phyloP scores from a whole-genome alignment of 2,113 vertebrate species.

The Macquaria ambigua region DNA sequence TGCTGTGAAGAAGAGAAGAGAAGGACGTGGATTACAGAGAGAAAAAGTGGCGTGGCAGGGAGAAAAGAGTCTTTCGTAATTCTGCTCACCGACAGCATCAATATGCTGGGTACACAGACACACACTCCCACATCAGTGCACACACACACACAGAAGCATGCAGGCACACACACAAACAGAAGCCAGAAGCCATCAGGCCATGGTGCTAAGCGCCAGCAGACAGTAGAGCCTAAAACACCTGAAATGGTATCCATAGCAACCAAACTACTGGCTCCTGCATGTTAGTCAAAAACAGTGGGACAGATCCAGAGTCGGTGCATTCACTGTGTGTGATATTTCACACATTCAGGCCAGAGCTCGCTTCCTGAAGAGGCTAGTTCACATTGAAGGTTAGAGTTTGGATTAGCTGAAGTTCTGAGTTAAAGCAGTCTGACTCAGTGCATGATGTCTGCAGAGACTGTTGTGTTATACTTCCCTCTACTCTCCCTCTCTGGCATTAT shows the following conservation, averaged over 20 bases:
- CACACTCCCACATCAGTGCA: conserved; percentile 6
- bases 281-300: conserved; percentile 28
- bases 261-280: conserved; percentile 43
- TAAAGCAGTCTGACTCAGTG: background rate
- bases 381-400: background rate
- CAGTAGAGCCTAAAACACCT: conserved; percentile 64
- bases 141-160: background rate
- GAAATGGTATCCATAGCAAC: conserved; percentile 73
- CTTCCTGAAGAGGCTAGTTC: conserved; percentile 5
- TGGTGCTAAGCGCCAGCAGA: conserved; percentile 23
- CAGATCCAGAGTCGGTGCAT: conserved; percentile 23
- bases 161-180: conserved; percentile 25
- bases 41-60: background rate
- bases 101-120: conserved; percentile 27
- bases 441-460: background rate
- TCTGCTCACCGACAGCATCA: conserved; percentile 38
- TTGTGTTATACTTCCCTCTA: background rate
- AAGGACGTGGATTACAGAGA: background rate
- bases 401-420: conserved; percentile 8
- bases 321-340: conserved; percentile 3
- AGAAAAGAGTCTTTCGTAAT: conserved; percentile 16
- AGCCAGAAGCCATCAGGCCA: conserved; percentile 46
- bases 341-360: background rate
- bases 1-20: background rate
- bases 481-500: background rate